Conservation (phyloP, 2,113 vertebrate genomes). For the Paedocypris sp. region DNA sequence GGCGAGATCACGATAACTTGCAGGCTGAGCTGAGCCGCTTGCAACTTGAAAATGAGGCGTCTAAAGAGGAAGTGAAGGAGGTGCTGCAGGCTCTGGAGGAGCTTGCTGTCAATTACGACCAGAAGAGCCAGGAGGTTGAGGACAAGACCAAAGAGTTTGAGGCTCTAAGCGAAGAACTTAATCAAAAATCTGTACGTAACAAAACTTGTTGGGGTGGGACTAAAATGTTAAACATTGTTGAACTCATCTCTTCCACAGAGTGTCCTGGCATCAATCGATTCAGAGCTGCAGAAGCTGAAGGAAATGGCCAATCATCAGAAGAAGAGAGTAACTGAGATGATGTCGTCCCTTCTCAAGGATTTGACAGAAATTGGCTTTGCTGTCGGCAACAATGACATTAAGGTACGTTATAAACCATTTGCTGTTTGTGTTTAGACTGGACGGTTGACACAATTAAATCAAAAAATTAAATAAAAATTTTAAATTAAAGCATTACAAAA, state of each 20-base stretch:
- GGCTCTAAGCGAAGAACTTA: conserved; percentile 88
- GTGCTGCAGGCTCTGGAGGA: conserved; percentile 93
- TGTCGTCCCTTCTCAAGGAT: conserved; percentile 93
- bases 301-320: conserved; percentile 98
- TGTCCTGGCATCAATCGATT: conserved; percentile 83
- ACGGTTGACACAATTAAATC: background rate
- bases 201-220: too few relatives aligned
- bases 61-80: conserved; percentile 96
- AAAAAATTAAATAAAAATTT: too few relatives aligned
- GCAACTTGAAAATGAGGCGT: conserved; percentile 94
- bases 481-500: too few relatives aligned
- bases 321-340: conserved; percentile 94
- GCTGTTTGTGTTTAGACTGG: background rate
- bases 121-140: conserved; percentile 96
- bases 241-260: conserved; percentile 60
- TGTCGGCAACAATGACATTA: conserved; percentile 92
- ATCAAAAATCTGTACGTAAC: conserved; percentile 83
- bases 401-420: conserved; percentile 59
- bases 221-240: background rate
- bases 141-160: conserved; percentile 92
- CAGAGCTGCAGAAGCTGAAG: conserved; percentile 93
- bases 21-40: conserved; percentile 88
- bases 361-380: conserved; percentile 92
- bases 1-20: conserved; percentile 87
- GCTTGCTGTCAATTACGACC: conserved; percentile 94